Conservation (phyloP, 2,888 invertebrate genomes). For the Amblyjoppa proteus region DNA sequence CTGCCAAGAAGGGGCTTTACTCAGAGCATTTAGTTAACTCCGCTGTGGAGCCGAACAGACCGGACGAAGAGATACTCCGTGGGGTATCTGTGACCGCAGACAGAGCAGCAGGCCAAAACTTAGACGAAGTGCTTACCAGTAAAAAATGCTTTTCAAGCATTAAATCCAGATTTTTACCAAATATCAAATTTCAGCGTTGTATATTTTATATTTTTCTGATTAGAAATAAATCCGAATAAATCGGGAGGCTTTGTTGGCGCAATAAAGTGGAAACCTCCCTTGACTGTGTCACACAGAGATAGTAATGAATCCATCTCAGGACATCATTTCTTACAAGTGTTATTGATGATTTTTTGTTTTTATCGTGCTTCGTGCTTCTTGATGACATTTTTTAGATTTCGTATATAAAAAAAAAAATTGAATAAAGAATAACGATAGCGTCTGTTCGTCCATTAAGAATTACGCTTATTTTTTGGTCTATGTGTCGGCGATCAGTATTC, state of each 20-base stretch:
- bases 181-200: not conserved
- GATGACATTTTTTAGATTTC: not conserved
- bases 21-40: slow-evolving; percentile 67
- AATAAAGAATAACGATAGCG: not conserved
- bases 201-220: not conserved
- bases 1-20: slow-evolving; percentile 65
- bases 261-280: not conserved
- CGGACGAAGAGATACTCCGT: slow-evolving; percentile 54
- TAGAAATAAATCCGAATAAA: not conserved
- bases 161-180: not conserved
- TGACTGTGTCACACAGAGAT: no score
- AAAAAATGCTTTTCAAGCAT: not conserved
- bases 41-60: slow-evolving; percentile 40
- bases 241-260: not conserved
- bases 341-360: not conserved
- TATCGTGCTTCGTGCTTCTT: not conserved
- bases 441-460: not conserved
- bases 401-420: no score
- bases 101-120: slow-evolving; percentile 35
- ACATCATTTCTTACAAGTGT: not conserved
- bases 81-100: slow-evolving; percentile 30
- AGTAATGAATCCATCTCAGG: not conserved
- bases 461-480: not conserved
- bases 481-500: not conserved
- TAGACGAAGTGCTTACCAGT: not conserved